Evolutionary conservation across 2,888 invertebrate genomes (phyloP).

Genomic region (Drosophila melanosoma): DNA sequence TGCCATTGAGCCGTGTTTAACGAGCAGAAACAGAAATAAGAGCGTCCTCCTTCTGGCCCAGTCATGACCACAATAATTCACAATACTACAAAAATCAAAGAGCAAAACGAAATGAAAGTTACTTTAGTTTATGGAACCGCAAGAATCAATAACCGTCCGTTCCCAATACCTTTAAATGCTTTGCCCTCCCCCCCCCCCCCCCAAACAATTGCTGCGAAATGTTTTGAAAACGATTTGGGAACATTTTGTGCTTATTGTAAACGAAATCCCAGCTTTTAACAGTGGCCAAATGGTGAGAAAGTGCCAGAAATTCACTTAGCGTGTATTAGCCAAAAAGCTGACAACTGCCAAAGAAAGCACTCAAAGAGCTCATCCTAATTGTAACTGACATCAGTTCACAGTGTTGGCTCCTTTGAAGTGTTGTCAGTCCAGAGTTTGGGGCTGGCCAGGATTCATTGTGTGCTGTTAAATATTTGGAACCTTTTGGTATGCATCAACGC

Average conservation of each 20-base stretch:
- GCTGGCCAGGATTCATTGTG: slow-evolving; percentile 21
- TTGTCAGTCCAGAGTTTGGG: background rate
- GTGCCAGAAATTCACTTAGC: slow-evolving; percentile 63
- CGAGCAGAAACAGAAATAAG: slow-evolving; percentile 55
- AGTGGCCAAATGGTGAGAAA: slow-evolving; percentile 56
- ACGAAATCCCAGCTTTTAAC: slow-evolving; percentile 23
- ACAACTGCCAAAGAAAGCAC: slow-evolving; percentile 54
- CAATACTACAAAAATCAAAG: slow-evolving; percentile 52
- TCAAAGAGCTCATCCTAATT: slow-evolving; percentile 34
- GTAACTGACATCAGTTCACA: slow-evolving; percentile 39
- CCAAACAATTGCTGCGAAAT: slow-evolving; percentile 57
- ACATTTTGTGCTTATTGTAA: slow-evolving; percentile 45
- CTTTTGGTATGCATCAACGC: slow-evolving; percentile 48
- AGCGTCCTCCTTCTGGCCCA: slow-evolving; percentile 22
- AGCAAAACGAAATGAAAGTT: slow-evolving; percentile 72
- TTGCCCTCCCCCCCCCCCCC: too few species aligned
- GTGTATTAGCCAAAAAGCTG: slow-evolving; percentile 40
- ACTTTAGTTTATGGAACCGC: slow-evolving; percentile 63
- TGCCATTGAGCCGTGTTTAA: slow-evolving; percentile 72
- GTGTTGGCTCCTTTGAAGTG: slow-evolving; percentile 5
- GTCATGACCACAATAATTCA: slow-evolving; percentile 52
- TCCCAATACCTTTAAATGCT: slow-evolving; percentile 45
- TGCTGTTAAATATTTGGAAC: slow-evolving; percentile 10
- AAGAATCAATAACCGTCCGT: slow-evolving; percentile 73
- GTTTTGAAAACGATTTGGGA: slow-evolving; percentile 46